Evolutionary conservation across 2,113 vertebrate species (phyloP).

Genomic region (Formicarius rufipectus): DNA sequence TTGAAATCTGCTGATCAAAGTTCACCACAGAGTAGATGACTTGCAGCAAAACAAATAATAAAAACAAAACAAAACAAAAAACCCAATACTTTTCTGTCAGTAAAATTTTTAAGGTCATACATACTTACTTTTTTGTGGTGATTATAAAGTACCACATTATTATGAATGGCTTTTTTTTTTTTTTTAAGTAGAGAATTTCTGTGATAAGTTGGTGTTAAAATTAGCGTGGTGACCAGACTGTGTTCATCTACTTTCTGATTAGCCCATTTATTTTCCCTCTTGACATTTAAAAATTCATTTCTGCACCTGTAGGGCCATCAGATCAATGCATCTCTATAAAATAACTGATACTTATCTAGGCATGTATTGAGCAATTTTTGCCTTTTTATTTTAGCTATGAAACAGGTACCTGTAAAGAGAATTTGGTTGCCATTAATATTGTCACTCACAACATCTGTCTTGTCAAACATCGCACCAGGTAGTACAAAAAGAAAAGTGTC

Average conservation of each 20-base stretch:
- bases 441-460: neutral
- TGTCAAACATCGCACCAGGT: neutral
- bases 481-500: no score
- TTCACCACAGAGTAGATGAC: neutral
- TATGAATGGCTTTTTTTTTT: neutral
- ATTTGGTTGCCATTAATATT: neutral
- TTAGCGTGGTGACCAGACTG: neutral
- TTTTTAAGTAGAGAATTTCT: neutral
- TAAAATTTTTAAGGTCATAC: neutral
- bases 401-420: neutral
- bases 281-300: neutral
- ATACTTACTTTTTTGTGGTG: fast-evolving
- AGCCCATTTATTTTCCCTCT: neutral
- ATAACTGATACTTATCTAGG: neutral
- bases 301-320: neutral
- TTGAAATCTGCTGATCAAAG: neutral
- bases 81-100: neutral
- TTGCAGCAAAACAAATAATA: neutral
- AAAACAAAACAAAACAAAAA: neutral
- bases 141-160: neutral
- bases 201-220: neutral
- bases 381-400: neutral
- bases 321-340: neutral
- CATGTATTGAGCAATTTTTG: neutral
- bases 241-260: neutral